Evolutionary conservation across 2,888 invertebrate species (phyloP).

Genomic region (Aradus depressus): DNA sequence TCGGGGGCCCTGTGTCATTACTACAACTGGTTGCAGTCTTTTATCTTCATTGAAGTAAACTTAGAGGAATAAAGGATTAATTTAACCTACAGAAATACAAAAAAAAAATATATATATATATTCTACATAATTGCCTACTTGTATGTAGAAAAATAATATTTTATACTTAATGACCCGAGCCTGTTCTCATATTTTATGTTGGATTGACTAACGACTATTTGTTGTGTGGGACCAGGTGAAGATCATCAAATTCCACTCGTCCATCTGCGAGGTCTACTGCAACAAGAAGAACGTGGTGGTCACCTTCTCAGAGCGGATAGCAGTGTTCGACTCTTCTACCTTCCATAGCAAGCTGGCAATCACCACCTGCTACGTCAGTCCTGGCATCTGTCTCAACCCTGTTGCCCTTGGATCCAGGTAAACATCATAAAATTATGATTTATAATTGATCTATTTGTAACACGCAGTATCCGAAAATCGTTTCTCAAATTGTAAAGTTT

Average conservation of each 20-base stretch:
- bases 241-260: slow-evolving; percentile 84
- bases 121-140: neutral
- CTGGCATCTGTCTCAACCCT: slow-evolving; percentile 69
- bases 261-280: slow-evolving; percentile 76
- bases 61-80: too few relatives aligned
- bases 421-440: too few relatives aligned
- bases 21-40: too few relatives aligned
- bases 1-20: too few relatives aligned
- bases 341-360: slow-evolving; percentile 77
- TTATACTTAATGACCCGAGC: neutral
- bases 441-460: too few relatives aligned
- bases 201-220: neutral
- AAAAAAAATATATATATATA: too few relatives aligned
- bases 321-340: slow-evolving; percentile 79
- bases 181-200: slow-evolving; percentile 7
- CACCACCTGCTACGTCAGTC: slow-evolving; percentile 80
- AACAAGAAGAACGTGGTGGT: slow-evolving; percentile 79
- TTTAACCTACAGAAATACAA: too few relatives aligned
- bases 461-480: too few relatives aligned
- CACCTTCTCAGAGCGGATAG: slow-evolving; percentile 79
- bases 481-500: too few relatives aligned
- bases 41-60: too few relatives aligned
- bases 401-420: slow-evolving; percentile 72
- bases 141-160: neutral
- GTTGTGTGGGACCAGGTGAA: too few relatives aligned